These are phyloP conservation scores for Brachyptera risi DNA, from an alignment of 2,888 invertebrate species.

Conservation along the genomic window DNA sequence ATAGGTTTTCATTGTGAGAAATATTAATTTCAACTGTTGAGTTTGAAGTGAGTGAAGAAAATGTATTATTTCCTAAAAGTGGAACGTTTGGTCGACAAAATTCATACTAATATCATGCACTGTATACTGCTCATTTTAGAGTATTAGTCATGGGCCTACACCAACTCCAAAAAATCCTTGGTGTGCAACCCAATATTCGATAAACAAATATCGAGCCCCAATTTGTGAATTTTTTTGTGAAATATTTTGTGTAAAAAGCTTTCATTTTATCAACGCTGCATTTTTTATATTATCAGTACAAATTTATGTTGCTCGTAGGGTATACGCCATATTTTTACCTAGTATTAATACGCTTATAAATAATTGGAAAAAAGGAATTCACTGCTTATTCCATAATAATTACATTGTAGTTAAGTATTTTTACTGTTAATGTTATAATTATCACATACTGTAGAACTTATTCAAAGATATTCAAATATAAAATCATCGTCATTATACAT, in stretches of 20 bases:
- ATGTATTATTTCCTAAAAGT: too few species aligned
- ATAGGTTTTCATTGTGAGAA: too few species aligned
- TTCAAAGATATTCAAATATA: constrained; percentile 16
- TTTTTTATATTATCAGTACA: constrained; percentile 13
- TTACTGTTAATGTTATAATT: background rate
- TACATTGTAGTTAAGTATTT: constrained; percentile 15
- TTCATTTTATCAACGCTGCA: constrained; percentile 22
- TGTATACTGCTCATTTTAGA: background rate
- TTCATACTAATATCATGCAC: background rate
- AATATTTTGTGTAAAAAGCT: constrained; percentile 20
- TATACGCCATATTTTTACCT: constrained; percentile 15
- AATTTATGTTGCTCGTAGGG: constrained; percentile 15
- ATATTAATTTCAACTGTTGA: too few species aligned
- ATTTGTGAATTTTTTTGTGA: constrained; percentile 22
- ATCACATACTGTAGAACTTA: constrained; percentile 13
- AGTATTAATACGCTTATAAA: constrained; percentile 16
- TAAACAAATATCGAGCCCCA: constrained; percentile 2
- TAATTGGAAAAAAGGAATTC: constrained; percentile 4
- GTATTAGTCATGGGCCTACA: too few species aligned
- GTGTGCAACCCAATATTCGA: background rate
- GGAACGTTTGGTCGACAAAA: too few species aligned
- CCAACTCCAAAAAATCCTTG: background rate
- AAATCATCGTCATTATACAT: constrained; percentile 1
- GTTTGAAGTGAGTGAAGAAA: too few species aligned
- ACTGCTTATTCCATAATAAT: constrained; percentile 17